Evolutionary conservation across 2,797 vertebrate genomes (phyloP).

Genomic region (Garrulus glandarius): DNA sequence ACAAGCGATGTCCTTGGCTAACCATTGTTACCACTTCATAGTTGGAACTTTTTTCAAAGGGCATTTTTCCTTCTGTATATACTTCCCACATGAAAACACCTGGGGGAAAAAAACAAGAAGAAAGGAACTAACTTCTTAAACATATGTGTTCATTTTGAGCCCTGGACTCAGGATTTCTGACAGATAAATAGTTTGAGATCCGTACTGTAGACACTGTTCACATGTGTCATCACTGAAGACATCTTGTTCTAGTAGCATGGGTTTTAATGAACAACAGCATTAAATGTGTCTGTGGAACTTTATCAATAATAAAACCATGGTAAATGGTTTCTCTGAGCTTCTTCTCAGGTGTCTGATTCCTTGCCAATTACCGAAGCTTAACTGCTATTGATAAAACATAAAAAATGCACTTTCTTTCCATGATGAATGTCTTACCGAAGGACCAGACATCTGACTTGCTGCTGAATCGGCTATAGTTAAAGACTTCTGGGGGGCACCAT

Average conservation of each 20-base stretch:
- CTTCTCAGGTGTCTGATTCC: not conserved
- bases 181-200: not conserved
- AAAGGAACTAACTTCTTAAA: not conserved
- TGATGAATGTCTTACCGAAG: constrained; percentile 76
- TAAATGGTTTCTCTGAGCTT: not conserved
- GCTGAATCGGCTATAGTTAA: constrained; percentile 92
- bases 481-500: constrained; percentile 96
- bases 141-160: not conserved
- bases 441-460: constrained; percentile 97
- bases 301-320: not conserved
- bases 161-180: not conserved
- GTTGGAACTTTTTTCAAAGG: constrained; percentile 88
- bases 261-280: not conserved
- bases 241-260: not conserved
- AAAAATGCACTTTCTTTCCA: not conserved
- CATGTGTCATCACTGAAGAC: not conserved
- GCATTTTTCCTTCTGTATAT: constrained; percentile 91
- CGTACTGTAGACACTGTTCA: not conserved
- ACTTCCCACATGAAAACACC: constrained; percentile 97
- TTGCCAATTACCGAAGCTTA: not conserved
- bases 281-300: not conserved
- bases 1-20: constrained; percentile 85
- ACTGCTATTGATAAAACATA: not conserved
- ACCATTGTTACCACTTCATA: constrained; percentile 91
- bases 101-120: not conserved